phyloP scores from a whole-genome alignment of 2,888 invertebrate species.

The Pachycephus smyrnensis region DNA sequence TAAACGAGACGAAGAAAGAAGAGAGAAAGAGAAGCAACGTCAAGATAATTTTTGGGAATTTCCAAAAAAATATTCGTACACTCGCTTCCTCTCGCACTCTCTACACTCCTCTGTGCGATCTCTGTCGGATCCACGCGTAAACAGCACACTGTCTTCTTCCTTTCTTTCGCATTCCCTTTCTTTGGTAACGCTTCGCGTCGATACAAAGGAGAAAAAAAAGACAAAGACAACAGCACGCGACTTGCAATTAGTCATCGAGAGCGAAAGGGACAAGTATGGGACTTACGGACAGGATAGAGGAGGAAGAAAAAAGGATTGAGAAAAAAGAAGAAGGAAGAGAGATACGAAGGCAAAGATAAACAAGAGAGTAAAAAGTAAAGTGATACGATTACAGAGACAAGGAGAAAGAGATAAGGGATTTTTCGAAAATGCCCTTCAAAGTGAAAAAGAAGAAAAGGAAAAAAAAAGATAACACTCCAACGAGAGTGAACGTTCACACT shows the following conservation, averaged over 20 bases:
- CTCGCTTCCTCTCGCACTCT: neutral
- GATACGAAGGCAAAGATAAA: neutral
- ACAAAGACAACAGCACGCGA: neutral
- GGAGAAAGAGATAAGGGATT: neutral
- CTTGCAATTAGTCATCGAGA: neutral
- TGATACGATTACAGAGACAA: neutral
- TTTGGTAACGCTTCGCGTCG: slow-evolving; percentile 29
- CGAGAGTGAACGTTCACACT: neutral
- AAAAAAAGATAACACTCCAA: neutral
- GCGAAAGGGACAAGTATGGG: slow-evolving; percentile 18
- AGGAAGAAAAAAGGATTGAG: slow-evolving; percentile 4
- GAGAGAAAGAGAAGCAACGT: neutral
- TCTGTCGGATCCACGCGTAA: neutral
- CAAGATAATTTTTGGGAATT: neutral
- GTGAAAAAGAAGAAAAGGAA: no score
- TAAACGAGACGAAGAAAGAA: neutral
- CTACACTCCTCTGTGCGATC: neutral
- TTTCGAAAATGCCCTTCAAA: neutral
- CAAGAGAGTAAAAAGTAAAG: neutral
- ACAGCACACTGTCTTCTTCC: neutral
- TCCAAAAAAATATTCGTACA: neutral
- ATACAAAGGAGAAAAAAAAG: neutral
- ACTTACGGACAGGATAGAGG: neutral
- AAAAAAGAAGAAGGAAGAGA: slow-evolving; percentile 7
- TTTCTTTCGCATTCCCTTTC: slow-evolving; percentile 10